Evolutionary conservation across 2,797 vertebrate species (phyloP).

Genomic region (Tenualosa ilisha): DNA sequence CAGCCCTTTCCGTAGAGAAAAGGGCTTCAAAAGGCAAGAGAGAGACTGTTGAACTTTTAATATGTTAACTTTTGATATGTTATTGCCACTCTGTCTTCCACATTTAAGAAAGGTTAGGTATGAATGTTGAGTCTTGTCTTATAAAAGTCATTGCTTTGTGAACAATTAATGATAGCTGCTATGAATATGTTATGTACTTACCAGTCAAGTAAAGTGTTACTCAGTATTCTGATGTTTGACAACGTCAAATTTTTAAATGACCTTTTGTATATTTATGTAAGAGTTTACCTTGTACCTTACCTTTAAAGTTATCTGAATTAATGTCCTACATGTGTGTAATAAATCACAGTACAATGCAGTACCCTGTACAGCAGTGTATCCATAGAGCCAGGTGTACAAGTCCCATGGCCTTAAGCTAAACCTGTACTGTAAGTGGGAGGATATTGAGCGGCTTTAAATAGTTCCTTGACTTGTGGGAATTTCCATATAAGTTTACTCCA

Average conservation of each 20-base stretch:
- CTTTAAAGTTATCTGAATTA: neutral
- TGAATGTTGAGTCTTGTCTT: too few relatives aligned
- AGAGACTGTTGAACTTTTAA: too few relatives aligned
- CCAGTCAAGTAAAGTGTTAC: too few relatives aligned
- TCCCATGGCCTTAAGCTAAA: neutral
- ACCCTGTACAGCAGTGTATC: slow-evolving; percentile 46
- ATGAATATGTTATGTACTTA: too few relatives aligned
- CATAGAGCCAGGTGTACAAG: neutral
- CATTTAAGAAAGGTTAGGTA: too few relatives aligned
- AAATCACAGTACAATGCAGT: slow-evolving; percentile 29
- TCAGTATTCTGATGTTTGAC: neutral
- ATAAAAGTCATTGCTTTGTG: too few relatives aligned
- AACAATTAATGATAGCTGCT: too few relatives aligned
- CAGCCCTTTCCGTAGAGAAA: too few relatives aligned
- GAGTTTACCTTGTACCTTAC: neutral
- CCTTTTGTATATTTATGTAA: neutral
- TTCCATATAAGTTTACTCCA: slow-evolving; percentile 45
- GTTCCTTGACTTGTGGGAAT: slow-evolving; percentile 35
- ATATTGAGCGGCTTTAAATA: slow-evolving; percentile 7
- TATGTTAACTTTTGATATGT: too few relatives aligned
- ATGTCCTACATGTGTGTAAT: neutral
- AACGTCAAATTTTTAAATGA: neutral
- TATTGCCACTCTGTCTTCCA: too few relatives aligned
- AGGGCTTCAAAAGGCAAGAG: too few relatives aligned
- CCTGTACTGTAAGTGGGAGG: neutral